Evolutionary conservation across 1,140 invertebrate species (phyloP).

Genomic region (Ceratoteleas bidentatus): DNA sequence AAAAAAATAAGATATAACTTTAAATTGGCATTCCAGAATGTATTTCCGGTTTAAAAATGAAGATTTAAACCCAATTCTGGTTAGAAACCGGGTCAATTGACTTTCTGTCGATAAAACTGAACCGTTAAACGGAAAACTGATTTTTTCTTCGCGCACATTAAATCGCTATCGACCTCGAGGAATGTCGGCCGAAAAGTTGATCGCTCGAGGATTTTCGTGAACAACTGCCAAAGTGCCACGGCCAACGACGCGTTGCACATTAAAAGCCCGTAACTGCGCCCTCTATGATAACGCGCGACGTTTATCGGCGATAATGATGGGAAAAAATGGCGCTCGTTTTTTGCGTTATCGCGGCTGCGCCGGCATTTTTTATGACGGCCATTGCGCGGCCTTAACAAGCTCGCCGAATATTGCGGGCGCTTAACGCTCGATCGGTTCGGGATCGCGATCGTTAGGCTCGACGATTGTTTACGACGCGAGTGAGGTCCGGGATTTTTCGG

Average conservation of each 20-base stretch:
- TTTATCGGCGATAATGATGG: conserved; percentile 45
- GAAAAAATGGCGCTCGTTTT: conserved; percentile 43
- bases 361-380: conserved; percentile 45
- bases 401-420: conserved; percentile 43
- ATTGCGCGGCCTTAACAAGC: conserved; percentile 39
- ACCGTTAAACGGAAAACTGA: too few relatives aligned
- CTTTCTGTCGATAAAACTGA: too few relatives aligned
- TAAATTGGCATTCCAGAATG: too few relatives aligned
- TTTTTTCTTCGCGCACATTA: background rate
- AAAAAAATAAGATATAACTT: too few relatives aligned
- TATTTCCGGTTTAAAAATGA: too few relatives aligned
- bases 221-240: conserved; percentile 4
- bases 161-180: background rate
- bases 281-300: conserved; percentile 32
- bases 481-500: conserved; percentile 26
- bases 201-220: background rate
- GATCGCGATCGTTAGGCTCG: conserved; percentile 50
- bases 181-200: background rate
- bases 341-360: conserved; percentile 20
- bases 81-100: too few relatives aligned
- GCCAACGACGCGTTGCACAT: conserved; percentile 30
- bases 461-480: conserved; percentile 32
- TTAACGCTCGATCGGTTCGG: conserved; percentile 45
- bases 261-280: conserved; percentile 38
- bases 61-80: too few relatives aligned